These are phyloP conservation scores for Poecilus cupreus DNA, from an alignment of 2,888 invertebrate species.

Conservation along the genomic window DNA sequence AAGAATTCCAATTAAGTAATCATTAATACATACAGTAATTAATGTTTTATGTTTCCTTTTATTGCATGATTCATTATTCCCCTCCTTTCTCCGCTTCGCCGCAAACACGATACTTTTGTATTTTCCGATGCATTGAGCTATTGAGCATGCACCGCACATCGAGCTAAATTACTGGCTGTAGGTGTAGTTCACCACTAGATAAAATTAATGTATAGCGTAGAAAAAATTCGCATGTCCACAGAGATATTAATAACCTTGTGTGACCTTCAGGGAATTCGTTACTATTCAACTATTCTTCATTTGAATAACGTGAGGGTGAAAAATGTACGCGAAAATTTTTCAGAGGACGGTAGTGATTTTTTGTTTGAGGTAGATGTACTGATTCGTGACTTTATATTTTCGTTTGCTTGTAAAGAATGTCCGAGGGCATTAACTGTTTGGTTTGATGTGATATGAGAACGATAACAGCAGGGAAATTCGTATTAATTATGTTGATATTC, in stretches of 20 bases:
- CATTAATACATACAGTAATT: background rate
- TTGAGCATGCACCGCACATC: background rate
- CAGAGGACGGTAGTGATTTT: background rate
- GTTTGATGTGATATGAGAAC: background rate
- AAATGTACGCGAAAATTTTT: background rate
- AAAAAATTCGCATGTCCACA: background rate
- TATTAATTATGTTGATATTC: background rate
- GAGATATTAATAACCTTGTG: background rate
- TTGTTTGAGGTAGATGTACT: background rate
- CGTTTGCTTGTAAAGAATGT: background rate
- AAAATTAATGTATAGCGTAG: background rate
- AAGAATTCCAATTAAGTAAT: background rate
- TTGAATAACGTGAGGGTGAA: background rate
- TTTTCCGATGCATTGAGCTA: background rate
- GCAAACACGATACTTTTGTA: background rate
- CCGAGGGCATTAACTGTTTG: background rate
- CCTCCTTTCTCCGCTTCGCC: background rate
- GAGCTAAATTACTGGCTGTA: background rate
- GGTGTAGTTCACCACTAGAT: background rate
- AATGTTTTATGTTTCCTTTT: background rate
- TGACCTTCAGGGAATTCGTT: background rate
- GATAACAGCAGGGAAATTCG: background rate
- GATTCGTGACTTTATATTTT: background rate
- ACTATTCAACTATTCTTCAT: background rate
- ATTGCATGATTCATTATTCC: background rate